phyloP scores from a whole-genome alignment of 1,140 invertebrate genomes.

The Atta texana region DNA sequence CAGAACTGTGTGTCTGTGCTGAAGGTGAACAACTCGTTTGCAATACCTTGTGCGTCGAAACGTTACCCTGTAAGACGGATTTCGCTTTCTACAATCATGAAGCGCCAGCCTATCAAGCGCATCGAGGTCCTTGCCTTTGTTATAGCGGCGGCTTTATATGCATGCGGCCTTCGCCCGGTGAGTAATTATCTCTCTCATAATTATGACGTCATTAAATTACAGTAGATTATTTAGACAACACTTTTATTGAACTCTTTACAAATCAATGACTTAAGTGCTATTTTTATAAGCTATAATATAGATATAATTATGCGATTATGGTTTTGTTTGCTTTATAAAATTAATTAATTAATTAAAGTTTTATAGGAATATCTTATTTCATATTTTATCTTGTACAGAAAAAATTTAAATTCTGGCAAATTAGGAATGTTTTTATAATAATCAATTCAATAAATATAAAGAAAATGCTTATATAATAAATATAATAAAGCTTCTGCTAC shows the following conservation, averaged over 20 bases:
- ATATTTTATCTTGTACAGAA: background rate
- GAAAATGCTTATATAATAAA: background rate
- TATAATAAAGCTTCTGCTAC: background rate
- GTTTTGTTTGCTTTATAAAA: conserved; percentile 6
- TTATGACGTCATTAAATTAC: background rate
- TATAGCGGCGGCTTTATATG: conserved; percentile 96
- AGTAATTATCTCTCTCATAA: conserved; percentile 73
- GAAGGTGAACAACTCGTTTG: conserved; percentile 92
- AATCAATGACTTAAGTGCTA: background rate
- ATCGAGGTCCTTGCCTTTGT: conserved; percentile 94
- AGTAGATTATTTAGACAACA: background rate
- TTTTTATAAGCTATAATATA: background rate
- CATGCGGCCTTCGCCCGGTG: conserved; percentile 94
- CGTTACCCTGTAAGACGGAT: conserved; percentile 93
- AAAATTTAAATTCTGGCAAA: background rate
- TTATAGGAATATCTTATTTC: background rate
- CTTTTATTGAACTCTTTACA: background rate
- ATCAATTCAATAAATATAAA: background rate
- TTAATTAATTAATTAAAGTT: background rate
- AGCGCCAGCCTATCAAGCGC: conserved; percentile 95
- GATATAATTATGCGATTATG: background rate
- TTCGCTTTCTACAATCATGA: conserved; percentile 96
- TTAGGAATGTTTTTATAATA: background rate
- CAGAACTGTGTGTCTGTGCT: conserved; percentile 93
- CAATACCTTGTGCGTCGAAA: conserved; percentile 94